Conservation (phyloP, 1,140 invertebrate species). For the Lepidurus packardi region DNA sequence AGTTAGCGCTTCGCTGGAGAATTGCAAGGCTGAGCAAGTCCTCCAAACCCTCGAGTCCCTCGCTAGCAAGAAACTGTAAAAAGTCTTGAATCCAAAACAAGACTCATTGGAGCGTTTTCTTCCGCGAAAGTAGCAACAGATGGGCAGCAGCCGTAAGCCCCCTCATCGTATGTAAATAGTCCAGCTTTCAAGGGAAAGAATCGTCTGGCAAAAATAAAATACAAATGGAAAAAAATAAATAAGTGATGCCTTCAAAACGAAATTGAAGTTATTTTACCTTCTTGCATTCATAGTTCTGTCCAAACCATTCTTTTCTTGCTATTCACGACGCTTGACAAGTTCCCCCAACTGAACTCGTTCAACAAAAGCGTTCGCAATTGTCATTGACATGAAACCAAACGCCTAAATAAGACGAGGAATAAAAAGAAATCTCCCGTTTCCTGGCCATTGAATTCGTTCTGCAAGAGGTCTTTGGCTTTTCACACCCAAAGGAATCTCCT, state of each 20-base stretch:
- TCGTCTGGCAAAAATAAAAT: background rate
- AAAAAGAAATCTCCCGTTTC: background rate
- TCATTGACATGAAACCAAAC: background rate
- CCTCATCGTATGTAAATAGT: slow-evolving; percentile 3
- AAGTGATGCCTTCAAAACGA: background rate
- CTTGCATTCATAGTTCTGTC: background rate
- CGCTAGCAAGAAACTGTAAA: slow-evolving; percentile 40
- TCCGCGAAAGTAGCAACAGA: background rate
- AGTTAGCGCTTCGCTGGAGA: slow-evolving; percentile 57
- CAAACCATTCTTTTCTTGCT: slow-evolving; percentile 8
- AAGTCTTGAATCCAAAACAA: background rate
- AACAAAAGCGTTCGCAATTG: slow-evolving; percentile 2
- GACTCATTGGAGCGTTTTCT: background rate
- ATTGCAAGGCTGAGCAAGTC: slow-evolving; percentile 63
- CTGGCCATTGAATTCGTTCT: slow-evolving; percentile 6
- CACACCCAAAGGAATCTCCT: background rate
- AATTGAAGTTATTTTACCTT: background rate
- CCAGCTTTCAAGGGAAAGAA: background rate
- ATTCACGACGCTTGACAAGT: background rate
- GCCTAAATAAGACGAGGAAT: background rate
- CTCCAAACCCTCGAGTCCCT: slow-evolving; percentile 56
- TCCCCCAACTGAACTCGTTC: background rate
- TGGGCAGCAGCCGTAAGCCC: background rate
- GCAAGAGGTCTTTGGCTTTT: background rate
- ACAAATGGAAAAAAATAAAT: background rate